Base-by-base conservation (phyloP, 2,113 vertebrate genomes). In the Sebastes fasciatus region DNA sequence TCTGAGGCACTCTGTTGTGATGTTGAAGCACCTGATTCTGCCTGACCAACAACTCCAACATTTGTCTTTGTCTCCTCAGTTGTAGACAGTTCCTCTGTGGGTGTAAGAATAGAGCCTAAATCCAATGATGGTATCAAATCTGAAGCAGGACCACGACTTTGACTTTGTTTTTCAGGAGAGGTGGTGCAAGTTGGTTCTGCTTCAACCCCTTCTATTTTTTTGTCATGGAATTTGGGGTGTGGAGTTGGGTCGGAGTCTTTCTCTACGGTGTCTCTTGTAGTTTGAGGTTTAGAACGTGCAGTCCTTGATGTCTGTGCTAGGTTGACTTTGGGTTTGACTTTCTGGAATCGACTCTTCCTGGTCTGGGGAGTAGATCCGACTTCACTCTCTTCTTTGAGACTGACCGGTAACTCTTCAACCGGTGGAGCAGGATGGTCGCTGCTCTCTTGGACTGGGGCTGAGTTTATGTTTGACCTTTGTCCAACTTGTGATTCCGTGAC, bases 251-350 rank as follows among this genome's bases (percentile, higher is more conserved):
- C 34, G 0, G 43, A 45, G 45, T 70, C 12, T 64, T 77, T 77
- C 26, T 74, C 51, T 1, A 23, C 16, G 14, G 12, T 10, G 0
- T 61, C 40, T 62, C 86, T n/a, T 51, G 51, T 54, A 4, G 40
- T 67, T 81, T 83, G 34, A 66, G 51, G 40, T 63, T 80, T 89
- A n/a, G 55, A 77, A 11, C 46, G 67, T 45, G n/a, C 23, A 7
- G 21, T 40, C 84, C 85, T 91, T 46, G 86, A 68, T 40, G 61
- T 52, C 6, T 48, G 77, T 8, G 55, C 1, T 11, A 88, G 10
- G 48, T 87, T 84, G 34, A 88, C 80, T 80, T 83, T 87, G 46
- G 86, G 83, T 74, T 87, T 90, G 54, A 87, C 74, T 81, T 78
- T 90, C 21, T 57, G 70, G n/a, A 86, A 76, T 46, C 80, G 77